Conservation (phyloP, 2,797 vertebrate genomes). For the Avahi laniger region DNA sequence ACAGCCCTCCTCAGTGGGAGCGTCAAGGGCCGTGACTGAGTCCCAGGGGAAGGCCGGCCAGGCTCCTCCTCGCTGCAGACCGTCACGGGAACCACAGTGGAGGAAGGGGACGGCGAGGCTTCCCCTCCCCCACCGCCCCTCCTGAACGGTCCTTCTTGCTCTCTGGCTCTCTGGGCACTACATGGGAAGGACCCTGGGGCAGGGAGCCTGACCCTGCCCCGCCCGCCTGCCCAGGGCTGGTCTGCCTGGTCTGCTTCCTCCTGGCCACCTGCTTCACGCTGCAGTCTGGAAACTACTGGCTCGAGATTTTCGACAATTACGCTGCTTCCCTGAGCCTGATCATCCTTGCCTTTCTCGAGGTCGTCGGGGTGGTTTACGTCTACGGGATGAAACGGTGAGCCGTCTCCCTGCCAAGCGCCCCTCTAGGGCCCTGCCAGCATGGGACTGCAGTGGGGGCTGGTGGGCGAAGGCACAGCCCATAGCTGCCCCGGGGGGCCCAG, state of each 20-base stretch:
- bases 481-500: not conserved
- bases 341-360: slow-evolving; percentile 91
- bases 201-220: not conserved
- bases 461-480: too few species aligned
- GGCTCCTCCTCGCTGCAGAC: not conserved
- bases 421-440: not conserved
- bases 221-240: slow-evolving; percentile 78
- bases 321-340: slow-evolving; percentile 90
- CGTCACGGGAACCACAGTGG: not conserved
- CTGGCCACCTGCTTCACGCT: slow-evolving; percentile 88
- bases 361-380: slow-evolving; percentile 86
- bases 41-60: not conserved
- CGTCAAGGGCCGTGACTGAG: fast-evolving
- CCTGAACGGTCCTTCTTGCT: not conserved
- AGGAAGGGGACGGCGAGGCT: not conserved
- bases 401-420: fast-evolving
- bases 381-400: slow-evolving; percentile 90
- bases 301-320: slow-evolving; percentile 92
- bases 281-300: slow-evolving; percentile 95
- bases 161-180: not conserved
- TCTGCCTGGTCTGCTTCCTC: slow-evolving; percentile 87
- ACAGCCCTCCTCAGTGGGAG: fast-evolving
- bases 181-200: fast-evolving
- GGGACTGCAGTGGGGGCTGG: fast-evolving
- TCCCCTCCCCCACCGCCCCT: fast-evolving